Base-by-base conservation (phyloP, 1,140 invertebrate genomes). In the Diachasmimorpha longicaudata region DNA sequence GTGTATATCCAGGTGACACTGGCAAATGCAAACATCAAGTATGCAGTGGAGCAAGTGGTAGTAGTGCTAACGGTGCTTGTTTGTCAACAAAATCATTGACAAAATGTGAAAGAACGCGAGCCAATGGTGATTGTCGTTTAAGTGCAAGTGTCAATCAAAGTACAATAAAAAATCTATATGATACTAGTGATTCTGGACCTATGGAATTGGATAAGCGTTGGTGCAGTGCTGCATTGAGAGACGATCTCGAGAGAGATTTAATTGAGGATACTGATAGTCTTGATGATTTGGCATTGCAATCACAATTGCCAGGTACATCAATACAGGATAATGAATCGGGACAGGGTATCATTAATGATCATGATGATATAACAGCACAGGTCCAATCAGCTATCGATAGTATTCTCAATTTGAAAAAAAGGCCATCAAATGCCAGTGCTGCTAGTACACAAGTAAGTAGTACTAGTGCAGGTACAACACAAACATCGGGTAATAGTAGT, bases 381-480 rank as follows among this genome's bases (percentile, higher is more conserved):
- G 93, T 95, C 46, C 93, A 94, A 84, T 93, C 92, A 77, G 94
- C 94, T 67, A 95, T 95, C 72, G 93, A 95, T 81, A 94, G 93
- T 81, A 95, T 95, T 80, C 87, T 94, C 31, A 94, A 94, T 85
- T 85, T 94, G 75, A 93, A 94, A 81, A 89, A 91, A 74, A 80
- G 84, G 55, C 89, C 89, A 31, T 77, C 86, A 39, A 86, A 82
- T 9, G 77, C 66, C 21, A 77, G 68, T 75, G 72, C 37, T 19
- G 77, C 58, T 55, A 69, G 58, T 70, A 77, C 67, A 39, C 74
- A 76, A 71, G 67, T 68, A 74, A 63, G 44, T 37, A 42, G 67
- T 71, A 77, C 73, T 75, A 68, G 70, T 77, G 55, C 36, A 23
- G 31, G 66, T 48, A 70, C 69, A 66, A 66, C 46, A 55, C 48